Conservation (phyloP, 2,888 invertebrate genomes). For the Epinotia nisella region DNA sequence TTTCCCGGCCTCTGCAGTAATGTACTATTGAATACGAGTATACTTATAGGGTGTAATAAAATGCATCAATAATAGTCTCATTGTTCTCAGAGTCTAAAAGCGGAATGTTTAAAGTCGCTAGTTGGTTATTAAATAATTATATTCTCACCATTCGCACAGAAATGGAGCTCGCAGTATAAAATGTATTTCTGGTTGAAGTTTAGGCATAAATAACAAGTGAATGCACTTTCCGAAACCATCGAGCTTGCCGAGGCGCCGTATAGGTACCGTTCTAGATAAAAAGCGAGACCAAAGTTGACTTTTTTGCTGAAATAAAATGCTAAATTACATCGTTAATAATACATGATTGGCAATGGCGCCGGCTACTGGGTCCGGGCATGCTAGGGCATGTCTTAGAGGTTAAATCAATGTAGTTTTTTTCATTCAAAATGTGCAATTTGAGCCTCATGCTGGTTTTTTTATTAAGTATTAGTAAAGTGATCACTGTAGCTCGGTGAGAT, state of each 20-base stretch:
- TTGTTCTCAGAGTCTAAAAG: neutral
- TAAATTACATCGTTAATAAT: slow-evolving; percentile 31
- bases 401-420: neutral
- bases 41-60: no score
- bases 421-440: neutral
- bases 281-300: slow-evolving; percentile 5
- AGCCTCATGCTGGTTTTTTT: neutral
- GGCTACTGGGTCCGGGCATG: slow-evolving; percentile 28
- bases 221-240: slow-evolving; percentile 5
- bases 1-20: no score
- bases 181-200: slow-evolving; percentile 5
- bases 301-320: slow-evolving; percentile 23
- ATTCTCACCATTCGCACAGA: neutral
- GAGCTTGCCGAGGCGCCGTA: neutral
- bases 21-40: no score
- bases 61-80: neutral
- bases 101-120: neutral
- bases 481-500: neutral
- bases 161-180: neutral
- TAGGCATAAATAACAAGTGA: slow-evolving; percentile 13
- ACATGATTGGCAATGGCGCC: slow-evolving; percentile 32
- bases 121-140: neutral
- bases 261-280: slow-evolving; percentile 16
- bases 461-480: neutral
- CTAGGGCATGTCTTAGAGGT: slow-evolving; percentile 11